A percentile compares a stretch with the other conserved stretches of the same genome.
These are phyloP conservation scores for Lagenorhynchus albirostris DNA, from an alignment of 2,113 vertebrate species.

Conservation along the genomic window DNA sequence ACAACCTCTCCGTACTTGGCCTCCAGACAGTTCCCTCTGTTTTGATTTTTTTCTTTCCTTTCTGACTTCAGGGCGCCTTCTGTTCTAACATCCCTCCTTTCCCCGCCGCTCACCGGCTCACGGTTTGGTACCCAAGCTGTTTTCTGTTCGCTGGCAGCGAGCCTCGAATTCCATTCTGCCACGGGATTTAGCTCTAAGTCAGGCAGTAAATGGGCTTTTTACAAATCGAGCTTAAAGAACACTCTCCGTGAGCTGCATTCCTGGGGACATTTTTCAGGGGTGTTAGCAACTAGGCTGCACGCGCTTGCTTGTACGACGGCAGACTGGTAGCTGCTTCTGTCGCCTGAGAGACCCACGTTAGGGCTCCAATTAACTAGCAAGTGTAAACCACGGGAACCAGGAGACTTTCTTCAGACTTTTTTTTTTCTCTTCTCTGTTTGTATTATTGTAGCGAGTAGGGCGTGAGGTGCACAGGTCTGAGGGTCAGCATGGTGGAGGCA, in stretches of 20 bases:
- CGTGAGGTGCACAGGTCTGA: accelerated
- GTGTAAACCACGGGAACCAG: neutral
- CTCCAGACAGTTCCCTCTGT: neutral
- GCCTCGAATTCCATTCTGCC: slow-evolving; percentile 13
- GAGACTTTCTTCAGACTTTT: neutral
- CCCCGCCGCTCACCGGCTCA: neutral
- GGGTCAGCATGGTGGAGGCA: accelerated
- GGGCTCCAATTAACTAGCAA: slow-evolving; percentile 47
- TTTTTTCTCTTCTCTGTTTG: neutral
- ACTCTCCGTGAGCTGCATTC: slow-evolving; percentile 17
- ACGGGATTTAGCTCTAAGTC: slow-evolving; percentile 49
- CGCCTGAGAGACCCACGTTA: neutral
- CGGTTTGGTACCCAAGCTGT: slow-evolving; percentile 42
- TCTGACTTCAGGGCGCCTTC: neutral
- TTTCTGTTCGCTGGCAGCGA: slow-evolving; percentile 17
- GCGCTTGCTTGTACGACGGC: slow-evolving; percentile 43
- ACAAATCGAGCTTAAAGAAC: slow-evolving; percentile 53
- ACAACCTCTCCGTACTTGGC: neutral
- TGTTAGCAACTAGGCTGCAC: neutral
- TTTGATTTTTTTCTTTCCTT: neutral
- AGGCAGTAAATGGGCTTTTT: slow-evolving; percentile 61
- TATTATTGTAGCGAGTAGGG: slow-evolving; percentile 25
- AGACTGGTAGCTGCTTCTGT: slow-evolving; percentile 50
- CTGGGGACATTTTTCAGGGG: slow-evolving; percentile 45
- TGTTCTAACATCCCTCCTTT: neutral